Conservation (phyloP, 2,113 vertebrate species). For the Gallinago undulata region DNA sequence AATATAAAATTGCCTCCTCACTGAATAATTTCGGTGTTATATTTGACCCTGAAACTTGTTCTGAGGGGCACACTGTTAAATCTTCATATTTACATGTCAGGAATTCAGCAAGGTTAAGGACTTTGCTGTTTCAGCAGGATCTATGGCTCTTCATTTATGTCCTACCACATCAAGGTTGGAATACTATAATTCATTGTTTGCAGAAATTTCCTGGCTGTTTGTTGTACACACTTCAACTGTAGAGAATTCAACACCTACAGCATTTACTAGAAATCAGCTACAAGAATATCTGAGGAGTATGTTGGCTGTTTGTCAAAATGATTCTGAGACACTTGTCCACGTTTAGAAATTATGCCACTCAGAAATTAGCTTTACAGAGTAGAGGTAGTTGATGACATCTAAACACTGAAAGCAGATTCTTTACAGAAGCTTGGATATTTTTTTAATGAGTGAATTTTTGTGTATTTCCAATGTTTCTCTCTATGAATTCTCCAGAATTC, state of each 20-base stretch:
- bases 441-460: not conserved
- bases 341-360: not conserved
- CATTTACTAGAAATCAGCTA: not conserved
- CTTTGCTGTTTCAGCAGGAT: slow-evolving; percentile 43
- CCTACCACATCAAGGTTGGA: not conserved
- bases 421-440: not conserved
- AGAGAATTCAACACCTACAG: not conserved
- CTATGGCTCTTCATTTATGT: slow-evolving; percentile 4
- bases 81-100: slow-evolving; percentile 19
- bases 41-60: slow-evolving; percentile 25
- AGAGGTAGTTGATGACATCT: not conserved
- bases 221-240: not conserved
- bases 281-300: not conserved
- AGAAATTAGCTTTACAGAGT: not conserved
- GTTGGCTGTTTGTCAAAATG: not conserved
- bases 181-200: not conserved
- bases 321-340: not conserved
- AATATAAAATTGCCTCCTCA: not conserved
- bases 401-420: not conserved
- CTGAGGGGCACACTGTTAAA: not conserved
- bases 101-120: slow-evolving; percentile 43
- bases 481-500: not conserved
- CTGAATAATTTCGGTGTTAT: not conserved
- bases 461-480: not conserved
- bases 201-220: not conserved